Conservation (phyloP, 2,797 vertebrate species). For the Labroides dimidiatus region DNA sequence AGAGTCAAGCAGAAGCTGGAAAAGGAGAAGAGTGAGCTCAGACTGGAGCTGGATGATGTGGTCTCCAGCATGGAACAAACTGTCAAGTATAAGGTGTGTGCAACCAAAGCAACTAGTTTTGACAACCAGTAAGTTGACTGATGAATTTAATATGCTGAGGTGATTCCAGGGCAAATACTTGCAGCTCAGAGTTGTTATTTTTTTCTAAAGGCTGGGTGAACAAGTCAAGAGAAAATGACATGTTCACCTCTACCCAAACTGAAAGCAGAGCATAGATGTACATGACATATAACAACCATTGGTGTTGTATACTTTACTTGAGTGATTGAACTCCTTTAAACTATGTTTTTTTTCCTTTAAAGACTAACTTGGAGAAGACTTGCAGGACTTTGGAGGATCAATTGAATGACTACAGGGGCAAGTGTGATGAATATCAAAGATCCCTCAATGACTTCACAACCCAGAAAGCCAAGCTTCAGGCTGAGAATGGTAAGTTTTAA, state of each 20-base stretch:
- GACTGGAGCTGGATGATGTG: conserved; percentile 86
- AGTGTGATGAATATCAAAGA: conserved; percentile 81
- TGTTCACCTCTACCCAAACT: too few species aligned
- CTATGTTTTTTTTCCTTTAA: conserved; percentile 62
- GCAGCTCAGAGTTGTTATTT: too few species aligned
- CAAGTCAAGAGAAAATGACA: too few species aligned
- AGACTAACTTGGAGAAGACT: conserved; percentile 88
- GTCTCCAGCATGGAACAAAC: conserved; percentile 76
- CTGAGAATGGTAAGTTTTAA: conserved; percentile 83
- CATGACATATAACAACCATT: not conserved
- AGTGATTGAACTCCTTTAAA: conserved; percentile 2
- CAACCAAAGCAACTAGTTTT: too few species aligned
- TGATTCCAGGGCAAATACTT: too few species aligned
- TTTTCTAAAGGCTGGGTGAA: too few species aligned
- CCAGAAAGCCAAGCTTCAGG: conserved; percentile 88
- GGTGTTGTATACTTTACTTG: not conserved
- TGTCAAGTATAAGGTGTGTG: conserved; percentile 79
- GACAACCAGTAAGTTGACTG: too few species aligned
- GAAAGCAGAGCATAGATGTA: too few species aligned
- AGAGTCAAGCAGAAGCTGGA: conserved; percentile 89
- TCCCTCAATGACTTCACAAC: conserved; percentile 84
- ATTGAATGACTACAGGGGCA: conserved; percentile 85
- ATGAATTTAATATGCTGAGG: too few species aligned
- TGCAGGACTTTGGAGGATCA: conserved; percentile 89
- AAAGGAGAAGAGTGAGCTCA: conserved; percentile 87